Evolutionary conservation across 1,140 invertebrate genomes (phyloP).

Genomic region (Drosophila jambulina): DNA sequence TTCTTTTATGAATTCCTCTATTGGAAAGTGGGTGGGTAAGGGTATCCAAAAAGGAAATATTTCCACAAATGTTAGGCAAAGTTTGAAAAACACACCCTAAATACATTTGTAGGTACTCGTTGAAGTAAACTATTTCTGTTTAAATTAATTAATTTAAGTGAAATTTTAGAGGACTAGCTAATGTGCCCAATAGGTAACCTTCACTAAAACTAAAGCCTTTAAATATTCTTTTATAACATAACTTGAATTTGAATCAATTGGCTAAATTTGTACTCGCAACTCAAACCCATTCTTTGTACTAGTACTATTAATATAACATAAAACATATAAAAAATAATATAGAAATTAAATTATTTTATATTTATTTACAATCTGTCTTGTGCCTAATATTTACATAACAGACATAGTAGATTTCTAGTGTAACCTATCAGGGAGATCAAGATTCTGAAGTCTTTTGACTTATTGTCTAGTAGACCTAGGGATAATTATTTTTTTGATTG

Average conservation of each 20-base stretch:
- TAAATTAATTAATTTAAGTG: not conserved
- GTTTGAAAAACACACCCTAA: not conserved
- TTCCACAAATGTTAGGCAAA: not conserved
- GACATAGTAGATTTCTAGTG: no score
- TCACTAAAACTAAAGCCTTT: not conserved
- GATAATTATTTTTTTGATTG: no score
- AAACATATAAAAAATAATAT: no score
- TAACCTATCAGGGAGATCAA: no score
- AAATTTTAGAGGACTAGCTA: not conserved
- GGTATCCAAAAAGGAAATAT: not conserved
- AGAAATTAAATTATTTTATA: no score
- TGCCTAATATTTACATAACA: no score
- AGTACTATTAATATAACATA: no score
- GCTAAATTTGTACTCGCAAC: not conserved
- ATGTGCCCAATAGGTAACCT: not conserved
- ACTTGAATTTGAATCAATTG: not conserved
- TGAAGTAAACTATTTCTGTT: not conserved
- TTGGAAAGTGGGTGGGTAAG: not conserved
- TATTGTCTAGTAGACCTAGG: no score
- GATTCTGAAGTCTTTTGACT: no score
- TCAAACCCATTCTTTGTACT: not conserved
- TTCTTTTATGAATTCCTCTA: not conserved
- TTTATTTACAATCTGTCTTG: no score
- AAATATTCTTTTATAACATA: not conserved
- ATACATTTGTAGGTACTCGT: not conserved